Conservation (phyloP, 2,113 vertebrate species). For the Holacanthus passer region DNA sequence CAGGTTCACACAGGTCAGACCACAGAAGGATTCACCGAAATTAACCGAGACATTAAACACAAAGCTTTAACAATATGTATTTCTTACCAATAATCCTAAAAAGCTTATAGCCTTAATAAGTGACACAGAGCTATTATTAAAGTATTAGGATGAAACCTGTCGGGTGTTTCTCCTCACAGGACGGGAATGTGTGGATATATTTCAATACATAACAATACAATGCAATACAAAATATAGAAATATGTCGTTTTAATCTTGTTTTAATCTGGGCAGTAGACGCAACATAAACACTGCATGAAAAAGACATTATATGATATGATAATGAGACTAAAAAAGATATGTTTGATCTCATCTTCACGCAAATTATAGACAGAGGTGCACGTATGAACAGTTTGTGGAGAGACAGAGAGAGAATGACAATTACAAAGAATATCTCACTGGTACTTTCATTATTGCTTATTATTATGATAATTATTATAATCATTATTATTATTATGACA, state of each 20-base stretch:
- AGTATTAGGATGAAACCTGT: slow-evolving; percentile 2
- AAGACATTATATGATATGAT: too few species aligned
- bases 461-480: too few species aligned
- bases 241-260: not conserved
- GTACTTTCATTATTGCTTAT: too few species aligned
- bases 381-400: not conserved
- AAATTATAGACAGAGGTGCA: not conserved
- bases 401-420: not conserved
- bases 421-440: too few species aligned
- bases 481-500: not conserved
- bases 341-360: not conserved
- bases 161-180: not conserved
- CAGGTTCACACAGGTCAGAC: not conserved
- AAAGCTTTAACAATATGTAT: not conserved
- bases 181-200: too few species aligned
- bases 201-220: not conserved
- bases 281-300: not conserved
- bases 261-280: not conserved
- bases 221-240: not conserved
- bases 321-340: not conserved
- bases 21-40: not conserved
- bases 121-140: not conserved
- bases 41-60: not conserved
- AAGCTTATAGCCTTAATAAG: slow-evolving; percentile 7
- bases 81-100: slow-evolving; percentile 8